Evolutionary conservation across 1,140 invertebrate species (phyloP), one percentile per base, ranked within the genome.

Genomic region (Diachasmimorpha longicaudata): DNA sequence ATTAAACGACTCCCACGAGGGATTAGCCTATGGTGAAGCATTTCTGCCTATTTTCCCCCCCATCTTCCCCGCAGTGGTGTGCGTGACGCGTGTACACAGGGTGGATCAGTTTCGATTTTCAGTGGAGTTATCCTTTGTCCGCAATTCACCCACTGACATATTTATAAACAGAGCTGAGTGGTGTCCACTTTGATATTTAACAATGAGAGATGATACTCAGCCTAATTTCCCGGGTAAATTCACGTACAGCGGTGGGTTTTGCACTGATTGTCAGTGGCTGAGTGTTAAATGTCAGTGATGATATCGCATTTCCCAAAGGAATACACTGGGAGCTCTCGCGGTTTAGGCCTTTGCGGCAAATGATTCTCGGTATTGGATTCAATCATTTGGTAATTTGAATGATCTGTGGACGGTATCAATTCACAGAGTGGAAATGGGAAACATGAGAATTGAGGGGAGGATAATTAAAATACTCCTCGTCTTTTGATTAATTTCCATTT

Each of bases 1-100:
- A 76, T 76, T 72, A 76, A 76, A 76, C 55, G 75, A 76, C 69
- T 76, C 75, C 75, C 75, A 76, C 75, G 75, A 68, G 75, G 75
- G 75, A 76, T 76, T 72, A 72, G 70, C 74, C 36, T 52, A 52
- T 52, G 48, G 55, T 36, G 55, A 31, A 31, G 36, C 58, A 13
- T 66, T 66, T 66, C 11, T 31, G 23, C 21, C 21, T 16, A 52
- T 52, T 52, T 52, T 19, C 48, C 48, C 58, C 58, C 55, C n/a
- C n/a, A n/a, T 31, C 6, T 6, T 31, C 31, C 31, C 31, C 31
- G 6, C 31, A 31, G 31, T 66, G 25, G 23, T n/a, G 46, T 44
- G 63, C 72, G 74, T 76, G 75, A 72, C 70, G 67, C 69, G 75
- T 70, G 69, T 76, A 76, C 75, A 72, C 42, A 42, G 67, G 71